These are phyloP conservation scores for Hemiscyllium ocellatum DNA, from an alignment of 2,113 vertebrate genomes.

Conservation along the genomic window DNA sequence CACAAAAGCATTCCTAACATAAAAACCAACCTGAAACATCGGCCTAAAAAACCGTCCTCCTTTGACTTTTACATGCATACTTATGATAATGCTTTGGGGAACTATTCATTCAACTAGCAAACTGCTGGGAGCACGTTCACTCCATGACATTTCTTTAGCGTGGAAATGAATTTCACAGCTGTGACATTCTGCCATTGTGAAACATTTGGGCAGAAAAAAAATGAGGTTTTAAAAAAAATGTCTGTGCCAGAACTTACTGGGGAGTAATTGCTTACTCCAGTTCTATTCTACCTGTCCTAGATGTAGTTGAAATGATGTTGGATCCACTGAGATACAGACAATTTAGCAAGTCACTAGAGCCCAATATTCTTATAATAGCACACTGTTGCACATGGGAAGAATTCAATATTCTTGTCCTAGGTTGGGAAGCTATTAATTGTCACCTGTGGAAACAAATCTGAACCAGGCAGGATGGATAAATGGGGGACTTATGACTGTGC, in stretches of 20 bases:
- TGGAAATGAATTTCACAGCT: conserved; percentile 11
- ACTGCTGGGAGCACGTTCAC: background rate
- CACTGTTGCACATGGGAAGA: background rate
- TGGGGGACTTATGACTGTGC: background rate
- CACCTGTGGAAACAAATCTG: background rate
- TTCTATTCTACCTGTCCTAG: background rate
- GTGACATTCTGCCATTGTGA: background rate
- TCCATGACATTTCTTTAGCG: background rate
- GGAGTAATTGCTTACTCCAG: conserved; percentile 8
- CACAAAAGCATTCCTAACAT: background rate
- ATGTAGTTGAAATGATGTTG: conserved; percentile 4
- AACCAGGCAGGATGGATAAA: background rate
- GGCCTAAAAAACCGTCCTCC: background rate
- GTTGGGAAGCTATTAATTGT: background rate
- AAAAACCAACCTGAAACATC: background rate
- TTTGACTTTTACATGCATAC: background rate
- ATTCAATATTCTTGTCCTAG: background rate
- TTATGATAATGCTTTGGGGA: background rate
- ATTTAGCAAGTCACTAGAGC: background rate
- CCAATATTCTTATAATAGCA: background rate
- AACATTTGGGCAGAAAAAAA: background rate
- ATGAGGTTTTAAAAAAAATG: background rate
- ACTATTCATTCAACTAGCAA: background rate
- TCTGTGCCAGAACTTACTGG: background rate
- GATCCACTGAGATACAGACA: background rate